Evolutionary conservation across 2,888 invertebrate genomes (phyloP).

Genomic region (Lithophane ornitopus): DNA sequence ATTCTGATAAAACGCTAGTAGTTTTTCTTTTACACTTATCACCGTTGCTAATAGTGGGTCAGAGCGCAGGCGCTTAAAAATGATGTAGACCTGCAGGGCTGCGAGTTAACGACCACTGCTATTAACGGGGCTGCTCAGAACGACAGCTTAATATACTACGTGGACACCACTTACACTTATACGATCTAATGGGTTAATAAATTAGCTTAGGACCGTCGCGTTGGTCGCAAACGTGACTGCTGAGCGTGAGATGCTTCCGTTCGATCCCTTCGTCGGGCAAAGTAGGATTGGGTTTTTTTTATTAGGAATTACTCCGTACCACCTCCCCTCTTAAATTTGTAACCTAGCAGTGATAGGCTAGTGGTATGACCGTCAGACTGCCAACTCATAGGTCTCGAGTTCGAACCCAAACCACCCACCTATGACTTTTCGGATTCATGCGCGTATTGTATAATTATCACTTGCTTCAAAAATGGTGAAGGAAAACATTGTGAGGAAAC

Average conservation of each 20-base stretch:
- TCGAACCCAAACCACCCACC: no score
- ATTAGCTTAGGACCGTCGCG: background rate
- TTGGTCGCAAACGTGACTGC: background rate
- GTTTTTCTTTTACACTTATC: background rate
- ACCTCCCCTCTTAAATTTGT: no score
- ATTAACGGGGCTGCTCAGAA: background rate
- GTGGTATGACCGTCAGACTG: no score
- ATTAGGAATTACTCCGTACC: background rate
- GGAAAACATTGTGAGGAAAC: no score
- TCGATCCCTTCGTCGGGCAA: background rate
- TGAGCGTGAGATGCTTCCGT: background rate
- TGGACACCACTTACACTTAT: constrained; percentile 4
- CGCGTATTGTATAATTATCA: no score
- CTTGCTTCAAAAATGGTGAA: no score
- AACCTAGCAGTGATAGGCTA: no score
- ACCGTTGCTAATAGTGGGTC: background rate
- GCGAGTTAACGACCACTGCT: constrained; percentile 12
- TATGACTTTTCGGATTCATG: no score
- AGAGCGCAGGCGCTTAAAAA: background rate
- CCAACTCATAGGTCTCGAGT: no score
- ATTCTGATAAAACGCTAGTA: background rate
- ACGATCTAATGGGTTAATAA: background rate
- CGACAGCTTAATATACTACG: background rate
- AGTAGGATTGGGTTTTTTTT: background rate
- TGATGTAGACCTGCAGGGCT: background rate